phyloP scores from a whole-genome alignment of 92 coral and sea anemone genomes.

The Palythoa grandiflora region DNA sequence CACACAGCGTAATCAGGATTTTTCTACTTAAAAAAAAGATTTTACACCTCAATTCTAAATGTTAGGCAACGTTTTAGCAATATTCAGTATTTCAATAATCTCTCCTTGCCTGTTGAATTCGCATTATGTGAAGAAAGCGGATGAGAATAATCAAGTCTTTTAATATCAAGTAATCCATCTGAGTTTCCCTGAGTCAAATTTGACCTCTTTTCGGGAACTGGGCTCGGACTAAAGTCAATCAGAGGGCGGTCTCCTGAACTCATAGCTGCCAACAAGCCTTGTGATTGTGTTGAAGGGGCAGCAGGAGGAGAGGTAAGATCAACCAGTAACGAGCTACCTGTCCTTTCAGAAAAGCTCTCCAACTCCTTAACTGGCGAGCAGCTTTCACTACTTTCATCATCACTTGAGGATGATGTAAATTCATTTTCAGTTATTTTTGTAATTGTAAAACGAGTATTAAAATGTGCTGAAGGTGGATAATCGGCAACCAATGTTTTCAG shows the following conservation, averaged over 20 bases:
- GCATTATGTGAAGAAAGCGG: slow-evolving; percentile 18
- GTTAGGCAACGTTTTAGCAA: background rate
- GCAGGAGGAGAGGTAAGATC: slow-evolving; percentile 20
- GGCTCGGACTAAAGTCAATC: slow-evolving; percentile 23
- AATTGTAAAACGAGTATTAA: slow-evolving; percentile 65
- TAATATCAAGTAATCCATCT: background rate
- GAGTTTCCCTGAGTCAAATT: slow-evolving; percentile 8
- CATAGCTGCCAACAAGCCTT: slow-evolving; percentile 8
- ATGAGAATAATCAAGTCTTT: slow-evolving; percentile 7
- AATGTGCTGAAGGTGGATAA: slow-evolving; percentile 57
- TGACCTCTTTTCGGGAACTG: background rate
- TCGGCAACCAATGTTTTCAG: slow-evolving; percentile 64
- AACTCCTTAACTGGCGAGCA: slow-evolving; percentile 28
- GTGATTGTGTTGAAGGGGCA: background rate
- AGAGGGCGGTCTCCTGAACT: background rate
- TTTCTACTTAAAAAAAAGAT: too few relatives aligned
- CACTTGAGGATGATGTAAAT: slow-evolving; percentile 33
- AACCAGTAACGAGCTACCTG: slow-evolving; percentile 21
- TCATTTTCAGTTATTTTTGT: slow-evolving; percentile 62
- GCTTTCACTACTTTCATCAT: slow-evolving; percentile 38
- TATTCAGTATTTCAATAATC: background rate
- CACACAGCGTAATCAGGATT: too few relatives aligned
- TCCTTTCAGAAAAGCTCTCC: slow-evolving; percentile 34
- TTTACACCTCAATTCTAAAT: background rate
- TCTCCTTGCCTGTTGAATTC: slow-evolving; percentile 21